These are phyloP conservation scores for Mormyrus hasselquistii DNA, from an alignment of 2,797 vertebrate genomes.

Conservation along the genomic window DNA sequence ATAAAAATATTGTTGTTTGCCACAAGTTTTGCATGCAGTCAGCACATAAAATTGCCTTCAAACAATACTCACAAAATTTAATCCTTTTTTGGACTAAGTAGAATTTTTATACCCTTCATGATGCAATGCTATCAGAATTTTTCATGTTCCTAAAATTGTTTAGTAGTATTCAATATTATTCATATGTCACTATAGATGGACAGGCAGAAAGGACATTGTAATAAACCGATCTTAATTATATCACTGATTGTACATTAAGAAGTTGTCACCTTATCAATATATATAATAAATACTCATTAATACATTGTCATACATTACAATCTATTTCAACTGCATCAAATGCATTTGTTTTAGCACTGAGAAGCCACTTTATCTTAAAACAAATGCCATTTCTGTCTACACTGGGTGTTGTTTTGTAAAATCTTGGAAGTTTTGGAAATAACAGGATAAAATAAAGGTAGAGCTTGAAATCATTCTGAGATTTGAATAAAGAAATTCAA, in stretches of 20 bases:
- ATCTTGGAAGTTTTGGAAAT: neutral
- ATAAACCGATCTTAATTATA: neutral
- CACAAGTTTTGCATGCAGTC: neutral
- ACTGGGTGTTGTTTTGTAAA: neutral
- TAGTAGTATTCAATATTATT: neutral
- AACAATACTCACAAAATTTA: neutral
- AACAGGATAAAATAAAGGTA: neutral
- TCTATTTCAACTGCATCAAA: neutral
- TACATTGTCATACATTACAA: neutral
- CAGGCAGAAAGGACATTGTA: neutral
- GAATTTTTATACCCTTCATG: neutral
- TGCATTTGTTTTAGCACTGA: neutral
- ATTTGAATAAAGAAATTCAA: neutral
- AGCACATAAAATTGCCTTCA: neutral
- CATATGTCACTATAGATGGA: neutral
- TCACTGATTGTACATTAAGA: neutral
- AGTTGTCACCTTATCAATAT: neutral
- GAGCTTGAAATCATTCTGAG: neutral
- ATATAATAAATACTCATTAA: neutral
- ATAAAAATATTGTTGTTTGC: neutral
- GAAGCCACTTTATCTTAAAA: neutral
- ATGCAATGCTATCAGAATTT: neutral
- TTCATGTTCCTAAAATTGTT: neutral
- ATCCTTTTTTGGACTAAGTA: neutral
- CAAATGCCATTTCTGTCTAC: neutral